Percentiles rank a stretch among this genome's conserved stretches.
Conservation (phyloP, 2,113 vertebrate genomes). For the Cathartes aura region DNA sequence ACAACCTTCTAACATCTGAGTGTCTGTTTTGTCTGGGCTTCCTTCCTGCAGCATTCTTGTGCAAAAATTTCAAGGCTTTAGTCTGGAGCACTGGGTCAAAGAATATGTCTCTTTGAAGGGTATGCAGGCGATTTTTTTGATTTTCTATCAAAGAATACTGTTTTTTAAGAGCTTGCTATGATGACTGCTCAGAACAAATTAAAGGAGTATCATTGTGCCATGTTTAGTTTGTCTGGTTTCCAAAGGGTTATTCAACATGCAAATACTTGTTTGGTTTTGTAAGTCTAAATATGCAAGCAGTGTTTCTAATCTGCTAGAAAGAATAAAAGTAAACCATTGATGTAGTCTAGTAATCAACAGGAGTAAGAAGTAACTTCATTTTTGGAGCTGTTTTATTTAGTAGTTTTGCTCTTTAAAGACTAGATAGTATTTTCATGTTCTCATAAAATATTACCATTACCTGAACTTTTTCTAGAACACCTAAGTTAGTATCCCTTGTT, state of each 20-base stretch:
- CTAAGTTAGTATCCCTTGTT: neutral
- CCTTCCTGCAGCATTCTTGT: constrained; percentile 77
- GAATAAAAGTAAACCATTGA: neutral
- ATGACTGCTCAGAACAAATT: constrained; percentile 61
- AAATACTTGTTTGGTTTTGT: constrained; percentile 17
- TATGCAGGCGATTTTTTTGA: constrained; percentile 75
- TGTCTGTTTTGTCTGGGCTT: constrained; percentile 93
- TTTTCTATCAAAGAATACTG: constrained; percentile 82
- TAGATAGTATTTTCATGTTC: neutral
- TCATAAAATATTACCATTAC: neutral
- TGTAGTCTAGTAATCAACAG: neutral
- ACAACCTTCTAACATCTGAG: constrained; percentile 82
- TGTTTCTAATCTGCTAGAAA: neutral
- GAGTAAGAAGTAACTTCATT: neutral
- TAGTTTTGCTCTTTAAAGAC: neutral
- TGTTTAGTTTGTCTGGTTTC: constrained; percentile 17
- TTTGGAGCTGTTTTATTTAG: neutral
- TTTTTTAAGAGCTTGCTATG: constrained; percentile 75
- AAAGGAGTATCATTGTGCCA: constrained; percentile 39
- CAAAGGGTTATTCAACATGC: constrained; percentile 11
- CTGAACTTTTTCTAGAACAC: neutral
- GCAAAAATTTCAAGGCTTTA: constrained; percentile 82
- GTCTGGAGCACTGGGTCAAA: constrained; percentile 86
- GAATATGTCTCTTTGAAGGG: constrained; percentile 86
- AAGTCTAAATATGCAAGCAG: neutral